These are phyloP conservation scores for Tigriopus californicus DNA, from an alignment of 2,888 invertebrate genomes.

Conservation along the genomic window DNA sequence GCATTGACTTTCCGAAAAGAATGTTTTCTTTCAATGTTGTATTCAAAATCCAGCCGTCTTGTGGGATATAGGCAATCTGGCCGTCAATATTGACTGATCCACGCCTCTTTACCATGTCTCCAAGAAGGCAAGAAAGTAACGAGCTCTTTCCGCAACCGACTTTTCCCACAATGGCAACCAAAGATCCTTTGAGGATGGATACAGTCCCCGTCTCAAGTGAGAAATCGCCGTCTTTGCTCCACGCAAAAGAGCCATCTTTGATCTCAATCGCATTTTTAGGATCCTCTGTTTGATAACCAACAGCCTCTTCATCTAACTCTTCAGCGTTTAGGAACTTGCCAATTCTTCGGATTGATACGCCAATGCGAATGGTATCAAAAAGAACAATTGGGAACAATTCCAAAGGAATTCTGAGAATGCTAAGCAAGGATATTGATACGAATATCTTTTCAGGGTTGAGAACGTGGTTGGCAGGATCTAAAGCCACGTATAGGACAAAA, in stretches of 20 bases:
- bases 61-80: slow-evolving; percentile 35
- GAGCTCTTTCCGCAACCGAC: slow-evolving; percentile 81
- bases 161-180: slow-evolving; percentile 68
- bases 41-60: slow-evolving; percentile 38
- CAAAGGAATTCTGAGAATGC: slow-evolving; percentile 86
- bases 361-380: slow-evolving; percentile 42
- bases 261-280: slow-evolving; percentile 72
- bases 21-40: slow-evolving; percentile 34
- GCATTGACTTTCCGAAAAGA: slow-evolving; percentile 29
- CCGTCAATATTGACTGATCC: slow-evolving; percentile 28
- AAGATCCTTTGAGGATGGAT: slow-evolving; percentile 41
- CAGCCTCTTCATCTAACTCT: slow-evolving; percentile 59
- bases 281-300: slow-evolving; percentile 43
- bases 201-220: slow-evolving; percentile 56
- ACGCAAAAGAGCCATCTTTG: slow-evolving; percentile 82
- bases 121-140: slow-evolving; percentile 49
- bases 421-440: slow-evolving; percentile 89
- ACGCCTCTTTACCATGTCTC: slow-evolving; percentile 28
- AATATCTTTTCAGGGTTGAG: slow-evolving; percentile 80
- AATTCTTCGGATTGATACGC: slow-evolving; percentile 73
- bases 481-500: slow-evolving; percentile 70
- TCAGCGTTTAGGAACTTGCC: slow-evolving; percentile 81
- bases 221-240: slow-evolving; percentile 27
- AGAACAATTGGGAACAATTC: slow-evolving; percentile 92
- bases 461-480: slow-evolving; percentile 54